These are phyloP conservation scores for Torymus auratus DNA, from an alignment of 2,888 invertebrate species.

Conservation along the genomic window DNA sequence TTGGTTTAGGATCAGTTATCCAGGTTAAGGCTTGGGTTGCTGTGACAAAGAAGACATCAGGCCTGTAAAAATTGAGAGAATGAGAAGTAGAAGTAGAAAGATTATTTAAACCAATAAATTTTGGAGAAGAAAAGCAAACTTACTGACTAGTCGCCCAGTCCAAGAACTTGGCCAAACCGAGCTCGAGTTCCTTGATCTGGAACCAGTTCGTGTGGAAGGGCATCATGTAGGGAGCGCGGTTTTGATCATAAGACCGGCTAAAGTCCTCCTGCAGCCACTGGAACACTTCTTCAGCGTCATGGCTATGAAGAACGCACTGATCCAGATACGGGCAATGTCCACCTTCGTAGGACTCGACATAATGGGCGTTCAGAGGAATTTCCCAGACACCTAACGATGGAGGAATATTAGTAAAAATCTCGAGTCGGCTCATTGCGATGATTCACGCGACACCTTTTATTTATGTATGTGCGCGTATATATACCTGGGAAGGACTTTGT, in stretches of 20 bases:
- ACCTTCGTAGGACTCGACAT: conserved; percentile 91
- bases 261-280: conserved; percentile 95
- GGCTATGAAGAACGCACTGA: conserved; percentile 93
- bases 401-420: neutral
- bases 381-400: conserved; percentile 88
- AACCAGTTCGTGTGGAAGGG: conserved; percentile 98
- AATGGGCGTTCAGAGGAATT: conserved; percentile 93
- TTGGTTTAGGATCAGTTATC: conserved; percentile 90
- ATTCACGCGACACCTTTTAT: neutral
- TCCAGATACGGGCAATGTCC: conserved; percentile 95
- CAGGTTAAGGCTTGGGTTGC: conserved; percentile 92
- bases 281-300: conserved; percentile 87
- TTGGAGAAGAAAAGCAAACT: conserved; percentile 71
- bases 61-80: conserved; percentile 77
- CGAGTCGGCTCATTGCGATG: neutral
- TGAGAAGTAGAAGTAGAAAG: neutral
- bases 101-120: neutral
- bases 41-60: conserved; percentile 92
- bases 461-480: neutral
- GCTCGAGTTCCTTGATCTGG: conserved; percentile 89
- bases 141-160: conserved; percentile 87
- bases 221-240: conserved; percentile 95
- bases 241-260: conserved; percentile 89
- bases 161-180: conserved; percentile 90
- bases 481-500: conserved; percentile 91